Percentiles rank a stretch among this genome's conserved stretches.
phyloP scores from a whole-genome alignment of 2,797 vertebrate species.

The Hozukius guyotensis region DNA sequence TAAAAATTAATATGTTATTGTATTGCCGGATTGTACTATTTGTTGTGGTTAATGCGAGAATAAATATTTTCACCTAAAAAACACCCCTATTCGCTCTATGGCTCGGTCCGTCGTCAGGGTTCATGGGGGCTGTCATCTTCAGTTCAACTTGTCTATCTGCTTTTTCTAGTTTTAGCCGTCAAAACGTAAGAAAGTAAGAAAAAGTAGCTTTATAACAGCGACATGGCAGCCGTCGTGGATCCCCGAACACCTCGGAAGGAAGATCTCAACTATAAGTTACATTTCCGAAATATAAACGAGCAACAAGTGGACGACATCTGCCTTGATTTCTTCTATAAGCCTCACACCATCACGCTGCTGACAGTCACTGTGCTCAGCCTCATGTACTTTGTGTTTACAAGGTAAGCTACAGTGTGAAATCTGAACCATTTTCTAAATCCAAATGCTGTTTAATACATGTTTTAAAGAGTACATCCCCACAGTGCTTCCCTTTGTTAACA shows the following conservation, averaged over 20 bases:
- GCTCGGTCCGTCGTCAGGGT: conserved; percentile 8
- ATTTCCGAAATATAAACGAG: conserved; percentile 97
- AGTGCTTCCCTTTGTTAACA: too few species aligned
- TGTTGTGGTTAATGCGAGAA: neutral
- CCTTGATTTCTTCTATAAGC: conserved; percentile 94
- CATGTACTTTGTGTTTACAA: conserved; percentile 95
- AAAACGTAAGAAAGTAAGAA: neutral
- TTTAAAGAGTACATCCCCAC: neutral
- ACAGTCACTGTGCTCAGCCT: conserved; percentile 90
- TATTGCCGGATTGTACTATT: fast-evolving
- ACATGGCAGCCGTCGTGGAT: conserved; percentile 62
- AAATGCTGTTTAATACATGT: neutral
- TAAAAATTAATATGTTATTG: fast-evolving
- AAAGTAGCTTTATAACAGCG: neutral
- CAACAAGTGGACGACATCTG: conserved; percentile 98
- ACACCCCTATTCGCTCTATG: neutral
- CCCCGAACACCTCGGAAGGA: conserved; percentile 85
- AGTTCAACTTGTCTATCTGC: neutral
- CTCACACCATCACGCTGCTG: conserved; percentile 94
- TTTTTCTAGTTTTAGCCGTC: neutral
- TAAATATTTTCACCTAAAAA: fast-evolving
- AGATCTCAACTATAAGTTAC: conserved; percentile 87
- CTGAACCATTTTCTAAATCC: neutral
- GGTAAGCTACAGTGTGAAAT: conserved; percentile 74
- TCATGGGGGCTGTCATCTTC: neutral